Conservation (phyloP, 2,113 vertebrate genomes). For the Anarrhichthys ocellatus region DNA sequence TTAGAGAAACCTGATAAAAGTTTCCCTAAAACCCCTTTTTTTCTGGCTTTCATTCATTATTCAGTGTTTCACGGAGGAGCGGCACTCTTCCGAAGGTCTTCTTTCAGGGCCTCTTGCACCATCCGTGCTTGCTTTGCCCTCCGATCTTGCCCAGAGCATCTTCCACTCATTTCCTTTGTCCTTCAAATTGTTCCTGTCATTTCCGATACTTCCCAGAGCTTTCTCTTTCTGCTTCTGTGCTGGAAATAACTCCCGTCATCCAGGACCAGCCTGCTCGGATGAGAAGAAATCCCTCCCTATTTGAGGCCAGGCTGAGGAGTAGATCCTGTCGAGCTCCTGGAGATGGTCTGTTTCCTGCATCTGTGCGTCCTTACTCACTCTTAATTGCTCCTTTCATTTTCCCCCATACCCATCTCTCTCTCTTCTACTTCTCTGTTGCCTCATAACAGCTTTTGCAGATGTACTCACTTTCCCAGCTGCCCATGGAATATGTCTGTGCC, state of each 20-base stretch:
- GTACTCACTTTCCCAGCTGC: constrained; percentile 53
- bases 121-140: constrained; percentile 29
- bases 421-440: constrained; percentile 13
- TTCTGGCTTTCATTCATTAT: constrained; percentile 78
- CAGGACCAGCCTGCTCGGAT: constrained; percentile 30
- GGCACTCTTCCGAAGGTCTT: constrained; percentile 47
- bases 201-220: constrained; percentile 45
- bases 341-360: constrained; percentile 75
- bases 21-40: constrained; percentile 38
- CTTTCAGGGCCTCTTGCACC: constrained; percentile 47
- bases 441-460: constrained; percentile 74
- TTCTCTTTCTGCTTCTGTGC: constrained; percentile 25
- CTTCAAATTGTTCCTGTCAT: constrained; percentile 52
- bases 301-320: constrained; percentile 22
- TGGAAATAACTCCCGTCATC: constrained; percentile 36
- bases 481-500: constrained; percentile 4
- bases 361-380: constrained; percentile 36
- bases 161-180: constrained; percentile 67
- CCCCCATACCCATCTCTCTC: background rate
- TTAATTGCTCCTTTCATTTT: constrained; percentile 28
- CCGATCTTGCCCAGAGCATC: constrained; percentile 28
- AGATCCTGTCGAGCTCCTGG: constrained; percentile 52
- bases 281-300: constrained; percentile 37
- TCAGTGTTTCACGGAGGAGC: constrained; percentile 59
- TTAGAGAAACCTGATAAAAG: constrained; percentile 61